Evolutionary conservation across 2,888 invertebrate genomes (phyloP), one percentile per base, ranked within the genome.

Genomic region (Folsomia manolachei): DNA sequence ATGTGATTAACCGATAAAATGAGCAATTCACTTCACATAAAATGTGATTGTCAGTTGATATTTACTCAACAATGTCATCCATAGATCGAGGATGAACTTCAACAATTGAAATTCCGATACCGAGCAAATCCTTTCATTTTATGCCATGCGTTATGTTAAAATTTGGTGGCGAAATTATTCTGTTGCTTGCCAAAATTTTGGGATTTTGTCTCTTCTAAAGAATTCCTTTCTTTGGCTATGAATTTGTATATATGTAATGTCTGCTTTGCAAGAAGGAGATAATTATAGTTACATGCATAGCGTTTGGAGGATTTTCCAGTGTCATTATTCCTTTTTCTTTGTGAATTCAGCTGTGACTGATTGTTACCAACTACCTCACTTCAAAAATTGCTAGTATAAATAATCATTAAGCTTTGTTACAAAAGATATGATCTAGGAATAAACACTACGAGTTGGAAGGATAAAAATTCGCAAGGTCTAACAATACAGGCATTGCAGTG

Each of bases 261-360:
- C n/a, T n/a, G n/a, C n/a, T n/a, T n/a, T n/a, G n/a, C n/a, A n/a
- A n/a, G n/a, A n/a, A n/a, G n/a, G n/a, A n/a, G n/a, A n/a, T n/a
- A n/a, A n/a, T n/a, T n/a, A n/a, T n/a, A n/a, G n/a, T n/a, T n/a
- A n/a, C 18, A 23, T 53, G 52, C 67, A 71, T 71, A 53, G 52
- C 19, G 63, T 71, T 67, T 71, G 51, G 71, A 71, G 71, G 71
- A 71, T 67, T 68, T 56, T 71, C 71, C 71, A 71, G 67, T 68
- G 56, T 71, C 67, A 71, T 67, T 71, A 66, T 27, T 7, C 27
- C n/a, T n/a, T n/a, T n/a, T n/a, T n/a, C 18, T 51, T 66, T 66
- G 23, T 39, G 52, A 51, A 67, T 53, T 67, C 26, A 52, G 19
- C 18, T 56, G 67, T 67, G 9, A 25, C 56, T 56, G 56, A 56